A percentile compares a stretch with the other conserved stretches of the same genome.
These are phyloP conservation scores for Monopterus albus DNA, from an alignment of 2,113 vertebrate species.

Conservation along the genomic window DNA sequence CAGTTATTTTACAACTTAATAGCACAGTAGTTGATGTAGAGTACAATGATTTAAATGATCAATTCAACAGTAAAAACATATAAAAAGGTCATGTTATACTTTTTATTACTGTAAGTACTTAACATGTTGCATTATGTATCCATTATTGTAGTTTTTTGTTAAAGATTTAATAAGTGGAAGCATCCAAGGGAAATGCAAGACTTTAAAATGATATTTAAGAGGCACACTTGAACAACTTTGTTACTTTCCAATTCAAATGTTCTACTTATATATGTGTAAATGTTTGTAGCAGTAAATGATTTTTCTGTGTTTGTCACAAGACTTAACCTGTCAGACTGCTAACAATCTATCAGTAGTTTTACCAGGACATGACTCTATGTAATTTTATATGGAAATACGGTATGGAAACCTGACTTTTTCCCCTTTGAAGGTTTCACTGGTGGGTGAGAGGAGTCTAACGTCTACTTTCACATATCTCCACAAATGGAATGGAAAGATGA, in stretches of 20 bases:
- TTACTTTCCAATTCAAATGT: not conserved
- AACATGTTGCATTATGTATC: no score
- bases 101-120: no score
- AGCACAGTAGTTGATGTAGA: not conserved
- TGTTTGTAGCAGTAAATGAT: slow-evolving; percentile 13
- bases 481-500: slow-evolving; percentile 82
- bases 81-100: not conserved
- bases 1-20: not conserved
- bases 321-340: slow-evolving; percentile 14
- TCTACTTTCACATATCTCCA: slow-evolving; percentile 73
- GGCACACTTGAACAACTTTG: not conserved
- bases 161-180: not conserved
- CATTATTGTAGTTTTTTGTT: not conserved
- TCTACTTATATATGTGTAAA: not conserved
- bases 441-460: slow-evolving; percentile 55
- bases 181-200: not conserved
- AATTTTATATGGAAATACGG: slow-evolving; percentile 62
- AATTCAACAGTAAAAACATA: not conserved
- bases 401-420: slow-evolving; percentile 69
- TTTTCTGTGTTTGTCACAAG: slow-evolving; percentile 4
- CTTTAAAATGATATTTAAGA: not conserved
- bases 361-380: slow-evolving; percentile 38
- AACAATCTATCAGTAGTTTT: slow-evolving; percentile 27
- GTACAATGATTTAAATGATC: not conserved
- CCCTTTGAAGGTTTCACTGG: slow-evolving; percentile 55